Conservation (phyloP, 2,797 vertebrate species). For the Pantherophis alleghaniensis region DNA sequence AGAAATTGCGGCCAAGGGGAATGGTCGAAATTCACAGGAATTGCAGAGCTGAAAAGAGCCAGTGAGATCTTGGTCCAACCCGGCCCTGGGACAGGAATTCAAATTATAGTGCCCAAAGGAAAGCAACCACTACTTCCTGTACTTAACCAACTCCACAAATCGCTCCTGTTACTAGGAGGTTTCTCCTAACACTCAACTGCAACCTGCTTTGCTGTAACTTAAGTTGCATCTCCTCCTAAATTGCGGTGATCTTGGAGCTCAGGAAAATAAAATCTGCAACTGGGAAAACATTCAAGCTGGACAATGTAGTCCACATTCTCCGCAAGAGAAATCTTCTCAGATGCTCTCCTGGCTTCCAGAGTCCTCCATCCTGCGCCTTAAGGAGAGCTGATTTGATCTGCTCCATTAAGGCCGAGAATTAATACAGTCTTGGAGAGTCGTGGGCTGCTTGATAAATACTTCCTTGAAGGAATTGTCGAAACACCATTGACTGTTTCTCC, state of each 20-base stretch:
- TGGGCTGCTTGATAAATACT: constrained; percentile 30
- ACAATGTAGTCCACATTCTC: background rate
- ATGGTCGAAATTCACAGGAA: background rate
- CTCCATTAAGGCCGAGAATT: constrained; percentile 25
- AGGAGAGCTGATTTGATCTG: background rate
- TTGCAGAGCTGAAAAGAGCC: background rate
- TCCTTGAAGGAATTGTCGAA: constrained; percentile 24
- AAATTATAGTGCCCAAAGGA: background rate
- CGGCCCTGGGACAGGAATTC: background rate
- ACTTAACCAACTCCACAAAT: background rate
- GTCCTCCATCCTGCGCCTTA: background rate
- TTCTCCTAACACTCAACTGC: background rate
- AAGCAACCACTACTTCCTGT: background rate
- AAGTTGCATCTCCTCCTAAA: background rate
- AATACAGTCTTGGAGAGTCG: background rate
- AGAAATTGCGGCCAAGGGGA: background rate
- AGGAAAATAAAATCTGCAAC: too few species aligned
- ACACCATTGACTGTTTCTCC: constrained; percentile 21
- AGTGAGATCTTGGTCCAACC: background rate
- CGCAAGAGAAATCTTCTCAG: background rate
- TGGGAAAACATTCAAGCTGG: background rate
- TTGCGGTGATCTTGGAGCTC: too few species aligned
- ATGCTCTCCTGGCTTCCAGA: background rate
- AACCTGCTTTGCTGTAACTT: background rate
- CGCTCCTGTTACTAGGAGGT: background rate